Evolutionary conservation across 2,113 vertebrate species (phyloP).

Genomic region (Nannospalax galili): DNA sequence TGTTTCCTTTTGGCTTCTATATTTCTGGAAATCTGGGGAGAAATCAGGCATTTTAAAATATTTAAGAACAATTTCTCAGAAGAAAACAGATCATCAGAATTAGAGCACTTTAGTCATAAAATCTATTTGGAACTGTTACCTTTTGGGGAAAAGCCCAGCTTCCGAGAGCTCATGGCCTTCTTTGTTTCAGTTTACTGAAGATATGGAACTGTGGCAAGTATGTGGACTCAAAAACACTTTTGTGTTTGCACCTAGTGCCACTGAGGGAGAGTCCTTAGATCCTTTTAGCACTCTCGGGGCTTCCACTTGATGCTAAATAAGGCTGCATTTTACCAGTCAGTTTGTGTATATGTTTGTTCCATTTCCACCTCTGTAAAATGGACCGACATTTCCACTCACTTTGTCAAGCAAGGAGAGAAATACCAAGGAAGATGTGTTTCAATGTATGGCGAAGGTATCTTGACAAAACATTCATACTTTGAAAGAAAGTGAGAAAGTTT

Average conservation of each 20-base stretch:
- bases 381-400: neutral
- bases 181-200: neutral
- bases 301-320: slow-evolving; percentile 5
- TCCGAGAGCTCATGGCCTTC: neutral
- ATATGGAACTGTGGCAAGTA: neutral
- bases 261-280: neutral
- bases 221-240: neutral
- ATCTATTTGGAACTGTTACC: neutral
- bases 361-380: slow-evolving; percentile 25
- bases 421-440: neutral
- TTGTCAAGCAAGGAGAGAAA: slow-evolving; percentile 21
- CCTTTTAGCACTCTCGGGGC: slow-evolving; percentile 21
- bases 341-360: neutral
- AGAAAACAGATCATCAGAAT: slow-evolving; percentile 6
- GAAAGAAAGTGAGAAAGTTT: slow-evolving; percentile 43
- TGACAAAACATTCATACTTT: neutral
- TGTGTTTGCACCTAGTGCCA: neutral
- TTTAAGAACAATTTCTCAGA: slow-evolving; percentile 2
- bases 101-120: neutral
- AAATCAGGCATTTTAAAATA: slow-evolving; percentile 17
- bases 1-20: neutral
- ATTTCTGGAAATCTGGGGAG: neutral
- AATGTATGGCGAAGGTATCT: neutral
- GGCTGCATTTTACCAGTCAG: neutral
- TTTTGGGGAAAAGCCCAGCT: neutral